Evolutionary conservation across 2,113 vertebrate species (phyloP).

Genomic region (Tachuris rubrigastra): DNA sequence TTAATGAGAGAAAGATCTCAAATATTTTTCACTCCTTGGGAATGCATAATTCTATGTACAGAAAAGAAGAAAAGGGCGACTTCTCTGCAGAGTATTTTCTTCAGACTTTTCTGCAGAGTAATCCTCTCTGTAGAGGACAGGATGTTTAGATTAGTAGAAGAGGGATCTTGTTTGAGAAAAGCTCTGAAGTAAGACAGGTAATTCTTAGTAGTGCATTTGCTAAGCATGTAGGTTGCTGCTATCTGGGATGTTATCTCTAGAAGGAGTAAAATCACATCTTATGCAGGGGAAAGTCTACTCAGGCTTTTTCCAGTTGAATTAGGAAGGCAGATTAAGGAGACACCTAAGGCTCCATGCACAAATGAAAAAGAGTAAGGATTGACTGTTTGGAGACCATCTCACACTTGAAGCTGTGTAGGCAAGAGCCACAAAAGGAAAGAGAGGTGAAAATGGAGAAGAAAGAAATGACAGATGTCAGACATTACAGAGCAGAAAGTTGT

Average conservation of each 20-base stretch:
- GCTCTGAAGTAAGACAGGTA: neutral
- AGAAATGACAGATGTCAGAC: neutral
- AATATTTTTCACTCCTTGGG: neutral
- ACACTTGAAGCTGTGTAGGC: neutral
- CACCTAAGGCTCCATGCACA: neutral
- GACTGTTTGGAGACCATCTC: neutral
- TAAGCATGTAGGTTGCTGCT: neutral
- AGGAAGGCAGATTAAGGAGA: neutral
- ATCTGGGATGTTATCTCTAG: neutral
- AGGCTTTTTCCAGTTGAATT: neutral
- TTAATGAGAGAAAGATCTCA: neutral
- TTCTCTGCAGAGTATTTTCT: no score
- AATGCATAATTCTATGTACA: neutral
- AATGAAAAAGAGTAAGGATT: neutral
- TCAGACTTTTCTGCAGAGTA: neutral
- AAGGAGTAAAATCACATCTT: neutral
- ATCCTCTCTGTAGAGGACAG: neutral
- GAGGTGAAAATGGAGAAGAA: neutral
- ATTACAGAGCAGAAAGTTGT: neutral
- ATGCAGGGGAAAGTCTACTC: neutral
- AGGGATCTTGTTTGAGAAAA: neutral
- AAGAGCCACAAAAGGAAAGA: neutral
- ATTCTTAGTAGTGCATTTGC: neutral
- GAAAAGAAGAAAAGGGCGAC: neutral
- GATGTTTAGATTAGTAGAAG: neutral